Evolutionary conservation across 2,113 vertebrate species (phyloP), one percentile per base, ranked within the genome.

Genomic region (Vanacampus margaritifer): DNA sequence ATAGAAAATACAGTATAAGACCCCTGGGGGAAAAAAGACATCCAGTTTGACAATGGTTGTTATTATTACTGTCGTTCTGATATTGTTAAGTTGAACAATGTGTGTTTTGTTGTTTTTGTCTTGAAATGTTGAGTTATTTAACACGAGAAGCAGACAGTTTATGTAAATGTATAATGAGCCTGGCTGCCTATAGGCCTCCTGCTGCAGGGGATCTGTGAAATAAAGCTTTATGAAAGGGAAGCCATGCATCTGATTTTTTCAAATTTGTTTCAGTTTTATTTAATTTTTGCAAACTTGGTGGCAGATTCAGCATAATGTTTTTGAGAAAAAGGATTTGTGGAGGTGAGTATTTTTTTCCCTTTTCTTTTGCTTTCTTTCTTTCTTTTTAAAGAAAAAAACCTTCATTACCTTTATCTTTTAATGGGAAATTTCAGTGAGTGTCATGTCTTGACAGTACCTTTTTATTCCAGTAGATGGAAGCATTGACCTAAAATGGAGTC

Each of bases 91-190:
- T 91, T 92, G 67, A 86, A 79, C 89, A 90, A 82, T 68, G 68
- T 68, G 76, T 82, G 57, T 84, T n/a, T 73, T 82, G 71, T 81
- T 81, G 75, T 87, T 88, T 89, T 74, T 79, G 87, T 92, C 84
- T 89, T 88, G 92, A 92, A 92, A 78, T 85, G 81, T 91, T 92
- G 94, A 93, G 91, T 94, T 94, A 96, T 98, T 97, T 96, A 95
- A 96, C 92, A 91, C 83, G 78, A 72, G 88, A 79, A 80, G 88
- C 72, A 88, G 91, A 91, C 90, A 87, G 89, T 90, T 90, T 92
- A 91, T 96, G 93, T 90, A 91, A 95, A 92, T 97, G 95, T 95
- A 93, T 93, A 72, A 95, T 94, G 95, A 90, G 87, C 89, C 86
- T 86, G 72, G 83, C 83, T 84, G 89, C 89, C 88, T 43, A 43